Percentiles rank a stretch among this genome's conserved stretches.
These are phyloP conservation scores for Zosterops pallidus DNA, from an alignment of 2,113 vertebrate species.

Conservation along the genomic window DNA sequence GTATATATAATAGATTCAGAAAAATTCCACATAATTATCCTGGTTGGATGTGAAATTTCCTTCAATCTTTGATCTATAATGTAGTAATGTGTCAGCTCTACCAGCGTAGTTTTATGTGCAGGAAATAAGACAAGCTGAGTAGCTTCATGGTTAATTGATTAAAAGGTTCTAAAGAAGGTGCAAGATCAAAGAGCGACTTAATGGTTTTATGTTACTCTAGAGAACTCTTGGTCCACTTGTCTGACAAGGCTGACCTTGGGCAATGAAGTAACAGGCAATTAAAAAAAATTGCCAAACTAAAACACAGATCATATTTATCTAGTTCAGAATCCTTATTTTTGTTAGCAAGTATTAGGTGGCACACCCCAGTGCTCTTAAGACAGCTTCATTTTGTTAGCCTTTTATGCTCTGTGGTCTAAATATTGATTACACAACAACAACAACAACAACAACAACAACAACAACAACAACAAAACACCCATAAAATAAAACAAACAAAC, in stretches of 20 bases:
- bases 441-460: background rate
- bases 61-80: slow-evolving; percentile 80
- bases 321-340: slow-evolving; percentile 30
- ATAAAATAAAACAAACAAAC: background rate
- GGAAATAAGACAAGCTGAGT: slow-evolving; percentile 72
- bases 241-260: slow-evolving; percentile 75
- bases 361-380: background rate
- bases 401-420: background rate
- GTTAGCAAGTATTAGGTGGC: background rate
- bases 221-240: slow-evolving; percentile 63
- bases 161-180: slow-evolving; percentile 80
- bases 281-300: slow-evolving; percentile 41
- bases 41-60: slow-evolving; percentile 60
- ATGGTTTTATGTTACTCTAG: slow-evolving; percentile 77
- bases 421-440: background rate
- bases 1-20: slow-evolving; percentile 35
- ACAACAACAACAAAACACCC: too few relatives aligned
- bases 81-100: slow-evolving; percentile 70
- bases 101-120: slow-evolving; percentile 76
- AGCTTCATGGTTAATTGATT: slow-evolving; percentile 87
- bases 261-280: slow-evolving; percentile 62
- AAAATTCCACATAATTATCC: slow-evolving; percentile 65
- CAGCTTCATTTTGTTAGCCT: slow-evolving; percentile 26
- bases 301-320: slow-evolving; percentile 64
- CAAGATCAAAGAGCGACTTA: slow-evolving; percentile 79